Conservation (phyloP, 2,888 invertebrate species). For the Amphipyra tragopoginis region DNA sequence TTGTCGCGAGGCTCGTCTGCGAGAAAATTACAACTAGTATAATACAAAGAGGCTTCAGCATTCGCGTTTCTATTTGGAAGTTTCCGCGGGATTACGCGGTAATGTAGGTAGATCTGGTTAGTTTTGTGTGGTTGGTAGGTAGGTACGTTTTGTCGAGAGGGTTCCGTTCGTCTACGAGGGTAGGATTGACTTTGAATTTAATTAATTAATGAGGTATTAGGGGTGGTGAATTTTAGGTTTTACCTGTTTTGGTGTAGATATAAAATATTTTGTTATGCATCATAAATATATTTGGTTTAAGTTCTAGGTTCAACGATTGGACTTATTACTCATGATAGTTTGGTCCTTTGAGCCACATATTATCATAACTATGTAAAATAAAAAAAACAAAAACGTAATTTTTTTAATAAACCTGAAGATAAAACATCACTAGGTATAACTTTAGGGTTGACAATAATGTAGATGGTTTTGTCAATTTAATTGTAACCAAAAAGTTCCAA, state of each 20-base stretch:
- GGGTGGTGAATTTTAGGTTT: constrained; percentile 1
- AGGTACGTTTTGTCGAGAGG: constrained; percentile 33
- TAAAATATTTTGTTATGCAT: not conserved
- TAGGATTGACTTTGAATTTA: constrained; percentile 41
- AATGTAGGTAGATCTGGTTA: constrained; percentile 54
- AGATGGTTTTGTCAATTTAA: not conserved
- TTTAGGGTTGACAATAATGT: too few species aligned
- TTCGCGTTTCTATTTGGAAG: constrained; percentile 70
- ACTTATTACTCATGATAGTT: too few species aligned
- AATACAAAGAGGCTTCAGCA: constrained; percentile 76
- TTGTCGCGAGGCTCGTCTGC: constrained; percentile 82
- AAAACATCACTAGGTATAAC: too few species aligned
- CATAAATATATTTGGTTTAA: not conserved
- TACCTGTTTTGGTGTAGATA: not conserved
- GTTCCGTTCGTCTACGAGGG: constrained; percentile 3
- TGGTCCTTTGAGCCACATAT: too few species aligned
- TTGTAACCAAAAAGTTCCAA: not conserved
- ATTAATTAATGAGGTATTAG: constrained; percentile 42
- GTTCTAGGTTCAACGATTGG: too few species aligned
- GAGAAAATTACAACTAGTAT: constrained; percentile 84
- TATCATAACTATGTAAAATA: too few species aligned
- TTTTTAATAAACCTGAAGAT: too few species aligned
- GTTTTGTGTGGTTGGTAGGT: constrained; percentile 40
- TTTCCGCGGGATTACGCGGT: constrained; percentile 53
- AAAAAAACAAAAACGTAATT: too few species aligned